Percentiles rank a stretch among this genome's conserved stretches.
Evolutionary conservation across 2,888 invertebrate species (phyloP).

Genomic region (Scaptomyza reducta): DNA sequence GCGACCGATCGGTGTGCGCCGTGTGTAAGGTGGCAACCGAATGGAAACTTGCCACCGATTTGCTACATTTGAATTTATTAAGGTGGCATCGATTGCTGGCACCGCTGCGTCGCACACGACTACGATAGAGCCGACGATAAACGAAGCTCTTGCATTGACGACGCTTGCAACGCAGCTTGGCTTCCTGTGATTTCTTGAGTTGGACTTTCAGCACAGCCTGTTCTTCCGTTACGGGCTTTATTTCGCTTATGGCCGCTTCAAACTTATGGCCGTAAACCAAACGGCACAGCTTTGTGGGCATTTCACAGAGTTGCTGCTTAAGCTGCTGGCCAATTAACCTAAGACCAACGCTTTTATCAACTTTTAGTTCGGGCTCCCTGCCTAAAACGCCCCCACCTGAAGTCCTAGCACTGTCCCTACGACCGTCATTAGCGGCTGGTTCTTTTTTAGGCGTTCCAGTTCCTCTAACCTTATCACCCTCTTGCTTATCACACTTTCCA

Average conservation of each 20-base stretch:
- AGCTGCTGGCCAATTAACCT: neutral
- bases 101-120: slow-evolving; percentile 58
- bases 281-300: slow-evolving; percentile 61
- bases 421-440: neutral
- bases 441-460: neutral
- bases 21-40: slow-evolving; percentile 52
- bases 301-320: slow-evolving; percentile 58
- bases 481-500: neutral
- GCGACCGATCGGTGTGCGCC: slow-evolving; percentile 27
- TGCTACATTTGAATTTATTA: slow-evolving; percentile 27
- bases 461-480: neutral
- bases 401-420: neutral
- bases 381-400: slow-evolving; percentile 11
- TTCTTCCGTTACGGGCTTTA: neutral
- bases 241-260: neutral
- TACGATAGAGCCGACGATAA: slow-evolving; percentile 37
- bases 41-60: slow-evolving; percentile 69
- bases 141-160: slow-evolving; percentile 42
- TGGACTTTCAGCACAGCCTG: neutral
- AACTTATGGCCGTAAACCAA: slow-evolving; percentile 2
- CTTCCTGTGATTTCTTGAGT: neutral
- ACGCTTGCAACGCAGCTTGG: slow-evolving; percentile 25
- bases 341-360: neutral
- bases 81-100: slow-evolving; percentile 27
- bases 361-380: neutral